phyloP scores from a whole-genome alignment of 2,888 invertebrate genomes.

The Chesias legatella region DNA sequence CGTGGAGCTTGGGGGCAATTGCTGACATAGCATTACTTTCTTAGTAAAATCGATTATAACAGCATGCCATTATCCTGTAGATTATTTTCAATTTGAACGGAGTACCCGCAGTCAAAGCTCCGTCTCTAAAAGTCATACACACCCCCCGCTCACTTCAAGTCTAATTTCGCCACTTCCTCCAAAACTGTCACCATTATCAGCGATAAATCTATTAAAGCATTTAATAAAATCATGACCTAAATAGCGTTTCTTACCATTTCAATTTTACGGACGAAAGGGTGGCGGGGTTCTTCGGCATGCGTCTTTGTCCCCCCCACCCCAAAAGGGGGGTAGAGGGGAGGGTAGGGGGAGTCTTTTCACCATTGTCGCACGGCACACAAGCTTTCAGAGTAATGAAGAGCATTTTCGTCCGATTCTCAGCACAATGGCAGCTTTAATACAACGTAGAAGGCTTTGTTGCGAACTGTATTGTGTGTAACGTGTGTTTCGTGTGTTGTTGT shows the following conservation, averaged over 20 bases:
- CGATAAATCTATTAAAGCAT: constrained; percentile 67
- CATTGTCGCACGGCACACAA: constrained; percentile 78
- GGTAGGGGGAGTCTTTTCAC: constrained; percentile 37
- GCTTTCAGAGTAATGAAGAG: constrained; percentile 82
- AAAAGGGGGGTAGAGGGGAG: constrained; percentile 13
- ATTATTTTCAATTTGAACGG: too few species aligned
- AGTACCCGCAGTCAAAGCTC: neutral
- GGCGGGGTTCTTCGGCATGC: constrained; percentile 70
- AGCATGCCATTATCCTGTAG: too few species aligned
- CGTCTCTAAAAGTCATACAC: constrained; percentile 4
- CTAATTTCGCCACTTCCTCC: constrained; percentile 25
- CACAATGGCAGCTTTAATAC: constrained; percentile 77
- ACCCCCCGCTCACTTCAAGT: constrained; percentile 10
- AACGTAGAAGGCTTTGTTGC: constrained; percentile 74
- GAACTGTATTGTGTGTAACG: constrained; percentile 63
- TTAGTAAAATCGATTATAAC: too few species aligned
- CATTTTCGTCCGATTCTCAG: constrained; percentile 80
- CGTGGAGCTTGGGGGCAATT: too few species aligned
- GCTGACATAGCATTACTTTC: too few species aligned
- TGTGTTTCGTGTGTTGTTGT: constrained; percentile 70
- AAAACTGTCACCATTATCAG: constrained; percentile 28
- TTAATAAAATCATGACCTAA: constrained; percentile 79
- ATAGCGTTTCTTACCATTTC: constrained; percentile 78
- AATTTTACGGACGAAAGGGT: constrained; percentile 78
- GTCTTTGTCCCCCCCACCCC: constrained; percentile 62